These are phyloP conservation scores for Thaleichthys pacificus DNA, from an alignment of 2,797 vertebrate species.

Conservation along the genomic window DNA sequence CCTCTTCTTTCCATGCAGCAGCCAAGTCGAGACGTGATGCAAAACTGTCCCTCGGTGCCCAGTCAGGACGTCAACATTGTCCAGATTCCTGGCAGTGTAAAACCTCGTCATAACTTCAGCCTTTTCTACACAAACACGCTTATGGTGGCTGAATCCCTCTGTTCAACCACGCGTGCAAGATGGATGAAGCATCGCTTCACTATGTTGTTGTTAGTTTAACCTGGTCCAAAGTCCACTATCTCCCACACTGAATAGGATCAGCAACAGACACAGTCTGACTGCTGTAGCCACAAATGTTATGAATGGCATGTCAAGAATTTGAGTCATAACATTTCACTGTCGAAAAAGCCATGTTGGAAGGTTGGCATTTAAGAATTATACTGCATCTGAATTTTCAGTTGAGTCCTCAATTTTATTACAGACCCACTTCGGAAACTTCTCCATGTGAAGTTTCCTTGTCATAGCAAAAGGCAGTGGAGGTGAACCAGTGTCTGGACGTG, in stretches of 20 bases:
- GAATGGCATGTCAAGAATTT: slow-evolving; percentile 54
- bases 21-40: no score
- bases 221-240: slow-evolving; percentile 35
- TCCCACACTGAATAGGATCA: slow-evolving; percentile 39
- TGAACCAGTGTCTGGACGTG: no score
- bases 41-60: not conserved
- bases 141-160: slow-evolving; percentile 34
- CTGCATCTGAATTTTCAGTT: not conserved
- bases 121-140: slow-evolving; percentile 54
- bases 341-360: not conserved
- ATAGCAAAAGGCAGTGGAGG: not conserved
- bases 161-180: slow-evolving; percentile 65
- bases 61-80: not conserved
- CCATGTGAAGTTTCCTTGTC: not conserved
- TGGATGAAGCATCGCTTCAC: slow-evolving; percentile 51
- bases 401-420: not conserved
- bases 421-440: not conserved
- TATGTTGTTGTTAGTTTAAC: slow-evolving; percentile 60
- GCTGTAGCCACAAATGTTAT: slow-evolving; percentile 46
- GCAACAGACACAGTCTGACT: slow-evolving; percentile 36
- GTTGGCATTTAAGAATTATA: not conserved
- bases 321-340: not conserved
- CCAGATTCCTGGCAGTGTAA: slow-evolving; percentile 4
- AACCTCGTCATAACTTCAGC: slow-evolving; percentile 25
- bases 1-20: not conserved